Percentiles rank a stretch among this genome's conserved stretches.
phyloP scores from a whole-genome alignment of 2,888 invertebrate genomes.

The Aphodius sticticus region DNA sequence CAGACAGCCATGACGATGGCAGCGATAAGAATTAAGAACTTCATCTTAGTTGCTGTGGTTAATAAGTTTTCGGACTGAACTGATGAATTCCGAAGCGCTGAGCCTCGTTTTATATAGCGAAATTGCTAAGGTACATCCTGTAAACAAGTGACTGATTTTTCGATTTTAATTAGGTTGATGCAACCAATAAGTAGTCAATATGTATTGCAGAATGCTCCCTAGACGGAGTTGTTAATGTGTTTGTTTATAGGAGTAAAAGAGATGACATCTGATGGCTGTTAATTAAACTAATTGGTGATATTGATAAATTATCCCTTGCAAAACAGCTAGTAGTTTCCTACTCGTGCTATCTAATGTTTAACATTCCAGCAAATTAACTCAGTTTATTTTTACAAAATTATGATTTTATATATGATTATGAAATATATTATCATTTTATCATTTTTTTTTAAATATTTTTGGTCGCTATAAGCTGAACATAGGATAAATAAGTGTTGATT shows the following conservation, averaged over 20 bases:
- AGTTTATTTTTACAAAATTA: background rate
- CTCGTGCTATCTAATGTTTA: no score
- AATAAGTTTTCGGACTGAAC: background rate
- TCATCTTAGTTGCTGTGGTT: conserved; percentile 30
- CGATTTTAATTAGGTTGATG: background rate
- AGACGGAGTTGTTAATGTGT: background rate
- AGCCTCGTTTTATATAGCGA: background rate
- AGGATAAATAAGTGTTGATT: no score
- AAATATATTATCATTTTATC: no score
- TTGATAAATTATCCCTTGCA: background rate
- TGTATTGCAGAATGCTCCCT: background rate
- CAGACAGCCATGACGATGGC: conserved; percentile 27
- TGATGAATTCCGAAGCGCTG: background rate
- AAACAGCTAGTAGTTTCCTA: background rate
- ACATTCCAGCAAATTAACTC: background rate
- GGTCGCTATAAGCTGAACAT: no score
- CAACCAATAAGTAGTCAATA: background rate
- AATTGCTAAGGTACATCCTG: background rate
- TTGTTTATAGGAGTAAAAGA: background rate
- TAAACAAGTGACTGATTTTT: background rate
- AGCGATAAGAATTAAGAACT: conserved; percentile 33
- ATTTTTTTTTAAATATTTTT: no score
- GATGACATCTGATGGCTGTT: background rate
- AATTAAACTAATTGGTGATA: background rate
- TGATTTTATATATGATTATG: background rate